Percentiles rank a stretch among this genome's conserved stretches.
These are phyloP conservation scores for Catocala nupta DNA, from an alignment of 2,888 invertebrate genomes.

Conservation along the genomic window DNA sequence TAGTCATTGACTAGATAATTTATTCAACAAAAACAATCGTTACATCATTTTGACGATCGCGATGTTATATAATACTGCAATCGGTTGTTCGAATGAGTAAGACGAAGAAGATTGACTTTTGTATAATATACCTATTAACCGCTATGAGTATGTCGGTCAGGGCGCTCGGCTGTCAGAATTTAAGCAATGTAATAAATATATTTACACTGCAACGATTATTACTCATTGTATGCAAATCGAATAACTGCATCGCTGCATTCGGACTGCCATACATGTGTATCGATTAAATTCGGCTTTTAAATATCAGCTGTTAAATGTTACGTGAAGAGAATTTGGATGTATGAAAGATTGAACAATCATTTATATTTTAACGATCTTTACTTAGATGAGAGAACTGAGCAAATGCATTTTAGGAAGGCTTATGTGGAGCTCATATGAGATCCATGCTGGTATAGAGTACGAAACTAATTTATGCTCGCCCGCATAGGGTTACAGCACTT, in stretches of 20 bases:
- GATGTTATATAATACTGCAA: constrained; percentile 28
- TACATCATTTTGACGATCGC: constrained; percentile 14
- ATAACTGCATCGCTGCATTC: constrained; percentile 1
- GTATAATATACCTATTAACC: constrained; percentile 43
- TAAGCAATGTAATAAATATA: constrained; percentile 15
- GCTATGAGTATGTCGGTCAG: constrained; percentile 34
- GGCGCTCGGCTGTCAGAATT: constrained; percentile 23
- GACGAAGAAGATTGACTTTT: constrained; percentile 22
- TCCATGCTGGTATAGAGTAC: no score
- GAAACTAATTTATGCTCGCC: no score
- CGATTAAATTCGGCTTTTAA: neutral
- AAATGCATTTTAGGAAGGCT: no score
- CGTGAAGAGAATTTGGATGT: no score
- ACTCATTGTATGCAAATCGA: constrained; percentile 24
- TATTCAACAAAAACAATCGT: constrained; percentile 17
- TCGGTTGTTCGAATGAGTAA: constrained; percentile 8
- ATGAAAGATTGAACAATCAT: no score
- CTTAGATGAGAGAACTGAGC: no score
- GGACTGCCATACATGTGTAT: neutral
- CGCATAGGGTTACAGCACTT: no score
- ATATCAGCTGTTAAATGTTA: no score
- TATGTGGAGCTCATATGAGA: no score
- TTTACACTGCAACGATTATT: constrained; percentile 8
- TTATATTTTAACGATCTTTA: no score
- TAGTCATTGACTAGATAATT: neutral